phyloP scores from a whole-genome alignment of 1,140 invertebrate species.

The Nephila pilipes region DNA sequence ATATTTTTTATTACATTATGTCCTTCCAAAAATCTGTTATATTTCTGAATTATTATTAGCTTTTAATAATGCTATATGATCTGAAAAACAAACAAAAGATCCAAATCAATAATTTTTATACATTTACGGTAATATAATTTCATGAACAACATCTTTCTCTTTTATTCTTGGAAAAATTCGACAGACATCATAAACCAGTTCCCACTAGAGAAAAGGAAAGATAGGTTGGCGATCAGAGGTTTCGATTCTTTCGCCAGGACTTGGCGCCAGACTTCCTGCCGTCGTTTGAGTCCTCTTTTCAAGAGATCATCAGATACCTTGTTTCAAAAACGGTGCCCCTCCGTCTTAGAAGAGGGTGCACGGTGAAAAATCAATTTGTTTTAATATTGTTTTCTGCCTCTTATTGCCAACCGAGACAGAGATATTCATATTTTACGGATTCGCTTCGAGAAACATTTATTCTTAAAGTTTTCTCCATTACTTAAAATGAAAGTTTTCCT shows the following conservation, averaged over 20 bases:
- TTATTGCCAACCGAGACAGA: conserved; percentile 2
- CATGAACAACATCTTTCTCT: neutral
- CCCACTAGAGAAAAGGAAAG: conserved; percentile 16
- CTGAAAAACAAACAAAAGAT: neutral
- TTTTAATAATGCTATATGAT: too few relatives aligned
- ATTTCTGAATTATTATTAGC: too few relatives aligned
- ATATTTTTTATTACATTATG: too few relatives aligned
- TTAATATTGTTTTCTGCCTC: conserved; percentile 48
- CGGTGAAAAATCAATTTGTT: conserved; percentile 63
- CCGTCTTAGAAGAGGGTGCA: neutral
- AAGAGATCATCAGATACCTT: conserved; percentile 69
- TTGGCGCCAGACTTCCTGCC: conserved; percentile 58
- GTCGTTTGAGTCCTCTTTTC: conserved; percentile 7
- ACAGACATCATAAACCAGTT: neutral
- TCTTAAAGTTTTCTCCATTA: conserved; percentile 47
- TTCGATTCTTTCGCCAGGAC: conserved; percentile 55
- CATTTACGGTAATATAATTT: neutral
- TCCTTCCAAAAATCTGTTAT: too few relatives aligned
- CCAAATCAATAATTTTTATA: neutral
- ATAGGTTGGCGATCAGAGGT: conserved; percentile 64
- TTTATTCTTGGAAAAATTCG: neutral
- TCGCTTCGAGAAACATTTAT: neutral
- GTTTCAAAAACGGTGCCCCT: conserved; percentile 47
- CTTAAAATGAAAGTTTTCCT: neutral
- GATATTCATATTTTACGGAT: conserved; percentile 53